Evolutionary conservation across 2,113 vertebrate genomes (phyloP).

Genomic region (Charadrius vociferus): DNA sequence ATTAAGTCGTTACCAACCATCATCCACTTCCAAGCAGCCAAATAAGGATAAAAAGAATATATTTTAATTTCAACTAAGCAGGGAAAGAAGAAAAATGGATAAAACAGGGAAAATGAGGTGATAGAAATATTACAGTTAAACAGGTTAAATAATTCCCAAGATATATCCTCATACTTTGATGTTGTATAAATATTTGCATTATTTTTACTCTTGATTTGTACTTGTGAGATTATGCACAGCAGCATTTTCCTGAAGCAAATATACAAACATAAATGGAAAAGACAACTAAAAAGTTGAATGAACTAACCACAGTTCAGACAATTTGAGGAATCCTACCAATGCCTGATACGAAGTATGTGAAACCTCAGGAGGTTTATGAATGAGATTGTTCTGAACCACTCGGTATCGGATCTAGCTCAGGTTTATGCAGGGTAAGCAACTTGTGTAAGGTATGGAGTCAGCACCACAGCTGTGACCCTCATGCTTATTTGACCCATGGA

Average conservation of each 20-base stretch:
- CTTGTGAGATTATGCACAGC: background rate
- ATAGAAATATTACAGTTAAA: background rate
- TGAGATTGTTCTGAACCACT: background rate
- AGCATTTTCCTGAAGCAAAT: background rate
- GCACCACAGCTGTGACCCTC: background rate
- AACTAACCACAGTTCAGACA: background rate
- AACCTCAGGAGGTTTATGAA: background rate
- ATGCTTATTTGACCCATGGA: background rate
- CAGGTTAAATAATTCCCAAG: background rate
- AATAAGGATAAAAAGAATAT: background rate
- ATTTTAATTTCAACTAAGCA: background rate
- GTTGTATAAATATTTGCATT: background rate
- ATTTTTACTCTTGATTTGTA: background rate
- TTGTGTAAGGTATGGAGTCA: background rate
- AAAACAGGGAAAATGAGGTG: background rate
- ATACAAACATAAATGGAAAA: background rate
- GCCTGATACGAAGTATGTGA: background rate
- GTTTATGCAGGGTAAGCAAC: background rate
- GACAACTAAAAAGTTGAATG: background rate
- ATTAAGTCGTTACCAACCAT: background rate
- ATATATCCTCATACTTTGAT: background rate
- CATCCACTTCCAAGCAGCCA: background rate
- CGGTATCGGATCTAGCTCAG: fast-evolving
- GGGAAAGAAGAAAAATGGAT: background rate
- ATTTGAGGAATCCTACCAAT: background rate